Base-by-base conservation (phyloP, 2,797 vertebrate species). In the Helarctos malayanus region DNA sequence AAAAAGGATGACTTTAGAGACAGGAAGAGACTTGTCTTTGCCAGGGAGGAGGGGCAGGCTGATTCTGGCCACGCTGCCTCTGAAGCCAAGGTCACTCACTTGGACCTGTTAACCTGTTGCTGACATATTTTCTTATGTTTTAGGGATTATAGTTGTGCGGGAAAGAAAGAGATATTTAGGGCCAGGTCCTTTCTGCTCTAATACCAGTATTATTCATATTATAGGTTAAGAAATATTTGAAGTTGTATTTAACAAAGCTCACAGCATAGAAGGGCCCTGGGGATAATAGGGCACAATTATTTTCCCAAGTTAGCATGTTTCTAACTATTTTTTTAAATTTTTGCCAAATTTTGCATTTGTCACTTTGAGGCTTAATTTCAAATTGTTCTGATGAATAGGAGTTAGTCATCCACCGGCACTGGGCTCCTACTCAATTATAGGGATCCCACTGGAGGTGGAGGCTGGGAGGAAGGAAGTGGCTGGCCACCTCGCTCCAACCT, bases 261-360 rank as follows among this genome's bases (percentile, higher is more conserved):
- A n/a, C 19, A 41, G 45, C 8, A 29, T 38, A 59, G 19, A 45
- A 29, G 25, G 76, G 19, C 45, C 21, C 56, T 61, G 65, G 35
- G n/a, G 35, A 76, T 10, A 45, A 41, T 4, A 41, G 27, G 19
- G 65, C 23, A 52, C 54, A 23, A 45, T 10, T 19, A 27, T 45
- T 61, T 89, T 27, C 21, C 54, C 18, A 73, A 41, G 27, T 87
- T n/a, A 73, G 45, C 32, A 25, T 73, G 23, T 41, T 59, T 79
- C 23, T 32, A 38, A 38, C 38, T 38, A 38, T 47, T 76, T 83
- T 85, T 73, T 85, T 35, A 16, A 3, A 79, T 57, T 47, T 68
- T 56, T 71, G 18, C 49, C n/a, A 71, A 57, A 49, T 56, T 91
- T 69, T 86, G 16, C 23, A 68, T 93, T 65, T 68, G 49, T 65